phyloP scores from a whole-genome alignment of 37 sponge, comb jelly and placozoan species.

The Geodia barretti region DNA sequence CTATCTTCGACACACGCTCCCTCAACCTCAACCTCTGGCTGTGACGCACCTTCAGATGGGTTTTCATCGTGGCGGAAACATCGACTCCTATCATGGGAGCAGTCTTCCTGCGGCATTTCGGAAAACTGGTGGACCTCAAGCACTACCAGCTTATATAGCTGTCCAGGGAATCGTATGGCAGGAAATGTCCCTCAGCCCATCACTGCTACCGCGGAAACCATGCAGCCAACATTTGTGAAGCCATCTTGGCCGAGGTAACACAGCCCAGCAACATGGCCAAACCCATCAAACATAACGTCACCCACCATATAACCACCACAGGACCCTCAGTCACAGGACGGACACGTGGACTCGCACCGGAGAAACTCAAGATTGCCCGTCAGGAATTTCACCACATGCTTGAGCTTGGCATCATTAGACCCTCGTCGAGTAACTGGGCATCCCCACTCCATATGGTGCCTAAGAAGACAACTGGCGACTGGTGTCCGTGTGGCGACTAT shows the following conservation, averaged over 20 bases:
- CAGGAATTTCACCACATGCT: not conserved
- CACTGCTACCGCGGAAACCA: too few species aligned
- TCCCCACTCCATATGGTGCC: slow-evolving; percentile 52
- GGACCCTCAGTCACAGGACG: not conserved
- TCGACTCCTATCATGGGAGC: slow-evolving; percentile 38
- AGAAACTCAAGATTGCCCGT: too few species aligned
- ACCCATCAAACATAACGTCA: not conserved
- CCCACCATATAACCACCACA: not conserved
- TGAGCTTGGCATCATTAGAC: slow-evolving; percentile 39
- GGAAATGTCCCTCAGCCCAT: too few species aligned
- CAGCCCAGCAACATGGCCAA: not conserved
- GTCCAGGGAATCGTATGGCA: not conserved
- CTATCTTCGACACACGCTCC: slow-evolving; percentile 10
- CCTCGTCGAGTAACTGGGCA: slow-evolving; percentile 44
- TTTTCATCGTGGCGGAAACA: slow-evolving; percentile 46
- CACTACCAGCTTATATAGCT: slow-evolving; percentile 11
- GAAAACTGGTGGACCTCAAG: slow-evolving; percentile 23
- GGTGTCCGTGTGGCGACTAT: slow-evolving; percentile 70
- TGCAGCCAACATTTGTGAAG: too few species aligned
- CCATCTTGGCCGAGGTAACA: not conserved
- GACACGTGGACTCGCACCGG: too few species aligned
- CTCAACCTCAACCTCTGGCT: slow-evolving; percentile 44
- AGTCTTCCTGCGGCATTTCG: slow-evolving; percentile 37
- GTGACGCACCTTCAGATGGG: slow-evolving; percentile 30
- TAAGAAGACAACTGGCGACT: slow-evolving; percentile 47